Percentiles rank a stretch among this genome's conserved stretches.
phyloP scores from a whole-genome alignment of 2,113 vertebrate species.

The Sorex araneus region DNA sequence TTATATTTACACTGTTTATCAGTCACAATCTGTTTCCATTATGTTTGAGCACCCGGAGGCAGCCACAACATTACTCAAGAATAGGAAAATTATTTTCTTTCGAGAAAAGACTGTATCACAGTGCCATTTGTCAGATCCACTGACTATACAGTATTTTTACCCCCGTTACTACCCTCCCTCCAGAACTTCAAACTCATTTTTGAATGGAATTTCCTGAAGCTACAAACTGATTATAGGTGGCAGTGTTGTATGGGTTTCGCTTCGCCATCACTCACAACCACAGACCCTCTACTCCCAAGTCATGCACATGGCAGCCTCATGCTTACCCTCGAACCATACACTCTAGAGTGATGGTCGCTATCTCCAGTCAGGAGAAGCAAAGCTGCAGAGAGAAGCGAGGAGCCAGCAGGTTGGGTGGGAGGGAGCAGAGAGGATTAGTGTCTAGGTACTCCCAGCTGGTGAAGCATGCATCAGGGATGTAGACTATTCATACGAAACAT shows the following conservation, averaged over 20 bases:
- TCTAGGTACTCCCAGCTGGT: background rate
- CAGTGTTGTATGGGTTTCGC: fast-evolving
- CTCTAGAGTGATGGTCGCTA: background rate
- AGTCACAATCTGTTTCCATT: slow-evolving; percentile 38
- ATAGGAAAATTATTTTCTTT: slow-evolving; percentile 6
- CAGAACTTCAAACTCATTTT: background rate
- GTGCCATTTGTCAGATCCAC: background rate
- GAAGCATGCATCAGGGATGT: fast-evolving
- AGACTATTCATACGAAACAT: too few relatives aligned
- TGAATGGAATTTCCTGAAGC: background rate
- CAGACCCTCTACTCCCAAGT: background rate
- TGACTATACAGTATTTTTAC: background rate
- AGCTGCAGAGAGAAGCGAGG: background rate
- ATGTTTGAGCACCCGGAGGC: background rate
- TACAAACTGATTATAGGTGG: background rate
- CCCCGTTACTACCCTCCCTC: background rate
- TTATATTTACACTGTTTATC: background rate
- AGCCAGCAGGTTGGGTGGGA: too few relatives aligned
- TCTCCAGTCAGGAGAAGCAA: background rate
- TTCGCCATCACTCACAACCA: background rate
- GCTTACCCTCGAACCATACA: background rate
- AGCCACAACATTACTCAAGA: background rate
- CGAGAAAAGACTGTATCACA: background rate
- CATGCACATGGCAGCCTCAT: fast-evolving
- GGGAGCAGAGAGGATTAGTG: fast-evolving